Evolutionary conservation across 1,140 invertebrate species (phyloP), one percentile per base, ranked within the genome.

Genomic region (Hyphantria cunea): DNA sequence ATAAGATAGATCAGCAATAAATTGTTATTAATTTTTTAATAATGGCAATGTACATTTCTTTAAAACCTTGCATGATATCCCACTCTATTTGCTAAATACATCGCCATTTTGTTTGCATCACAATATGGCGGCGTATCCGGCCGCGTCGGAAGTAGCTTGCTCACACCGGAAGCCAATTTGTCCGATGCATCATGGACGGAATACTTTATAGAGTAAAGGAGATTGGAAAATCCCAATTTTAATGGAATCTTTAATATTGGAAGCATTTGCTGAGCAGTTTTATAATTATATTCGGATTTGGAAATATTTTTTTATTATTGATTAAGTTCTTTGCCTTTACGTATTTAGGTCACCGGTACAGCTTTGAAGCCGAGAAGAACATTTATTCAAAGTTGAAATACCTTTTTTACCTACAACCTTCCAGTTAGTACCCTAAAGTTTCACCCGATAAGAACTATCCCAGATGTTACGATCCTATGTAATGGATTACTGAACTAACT

Each of bases 91-190:
- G 13, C 45, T 50, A 48, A 56, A 25, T 15, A 51, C 14, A 6
- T 31, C 13, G 49, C 49, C 63, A 59, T 59, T 65, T 59, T 59
- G 33, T 53, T 59, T 53, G 33, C 0, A 51, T 41, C 34, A 58
- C 62, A 69, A 69, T 61, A 69, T 69, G 63, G 67, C 62, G 47
- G 8, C 58, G 53, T 44, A 47, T 65, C 67, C 63, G 67, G 55
- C 31, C 49, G 50, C 42, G 51, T 37, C 67, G 62, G 67, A 69
- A 62, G 67, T 53, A 53, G 58, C 62, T 60, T 53, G 56, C 63
- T 65, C 62, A 69, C 67, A 65, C 67, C 67, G 67, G 67, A 69
- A 58, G 58, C 65, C 62, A 65, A 69, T 69, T 69, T 69, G 63
- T 61, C 56, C 50, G 56, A 37, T 55, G 63, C 55, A 42, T 52